Percentiles rank a stretch among this genome's conserved stretches.
phyloP scores from a whole-genome alignment of 2,113 vertebrate genomes.

The Entelurus aequoreus region DNA sequence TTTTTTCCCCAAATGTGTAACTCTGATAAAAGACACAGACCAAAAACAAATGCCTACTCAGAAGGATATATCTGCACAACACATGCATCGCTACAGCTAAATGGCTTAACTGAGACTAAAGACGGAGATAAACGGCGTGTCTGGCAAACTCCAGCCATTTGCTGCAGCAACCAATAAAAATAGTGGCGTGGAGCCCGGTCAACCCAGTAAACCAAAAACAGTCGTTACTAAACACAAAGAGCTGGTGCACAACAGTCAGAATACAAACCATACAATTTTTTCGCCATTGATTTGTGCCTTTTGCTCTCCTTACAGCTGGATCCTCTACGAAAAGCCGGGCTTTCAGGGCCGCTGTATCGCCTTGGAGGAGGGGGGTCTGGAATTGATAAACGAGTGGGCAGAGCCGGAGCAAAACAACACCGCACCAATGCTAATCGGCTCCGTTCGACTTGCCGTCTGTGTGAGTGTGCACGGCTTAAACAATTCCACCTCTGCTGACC shows the following conservation, averaged over 20 bases:
- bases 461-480: slow-evolving; percentile 65
- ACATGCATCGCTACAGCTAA: background rate
- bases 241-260: background rate
- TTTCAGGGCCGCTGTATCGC: slow-evolving; percentile 84
- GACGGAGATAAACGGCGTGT: background rate
- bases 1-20: no score
- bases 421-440: slow-evolving; percentile 78
- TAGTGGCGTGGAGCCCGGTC: background rate
- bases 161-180: slow-evolving; percentile 4
- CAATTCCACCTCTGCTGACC: slow-evolving; percentile 1
- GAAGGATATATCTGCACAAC: no score
- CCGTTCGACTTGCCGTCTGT: slow-evolving; percentile 81
- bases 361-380: slow-evolving; percentile 82
- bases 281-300: background rate
- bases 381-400: slow-evolving; percentile 80
- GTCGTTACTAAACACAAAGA: background rate
- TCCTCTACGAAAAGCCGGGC: slow-evolving; percentile 86
- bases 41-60: no score
- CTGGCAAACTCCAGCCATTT: background rate
- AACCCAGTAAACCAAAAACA: background rate
- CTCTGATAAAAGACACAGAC: no score
- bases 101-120: background rate
- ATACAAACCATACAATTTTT: background rate
- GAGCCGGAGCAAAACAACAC: slow-evolving; percentile 40
- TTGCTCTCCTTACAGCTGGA: slow-evolving; percentile 74